A percentile compares a stretch with the other conserved stretches of the same genome.
Evolutionary conservation across 2,113 vertebrate species (phyloP).

Genomic region (Lophochroa leadbeateri): DNA sequence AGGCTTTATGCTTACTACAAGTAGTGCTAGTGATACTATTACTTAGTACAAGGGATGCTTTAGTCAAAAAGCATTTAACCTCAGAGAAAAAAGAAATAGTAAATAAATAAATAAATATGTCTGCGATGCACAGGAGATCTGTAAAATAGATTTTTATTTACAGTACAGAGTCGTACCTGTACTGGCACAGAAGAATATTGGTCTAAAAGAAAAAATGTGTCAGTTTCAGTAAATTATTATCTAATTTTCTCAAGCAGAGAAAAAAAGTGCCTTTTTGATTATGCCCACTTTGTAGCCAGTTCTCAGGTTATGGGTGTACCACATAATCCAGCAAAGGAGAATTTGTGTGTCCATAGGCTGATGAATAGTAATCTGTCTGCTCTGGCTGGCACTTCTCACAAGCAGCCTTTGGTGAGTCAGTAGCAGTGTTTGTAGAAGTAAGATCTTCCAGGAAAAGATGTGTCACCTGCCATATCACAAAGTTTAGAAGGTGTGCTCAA

Average conservation of each 20-base stretch:
- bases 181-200: not conserved
- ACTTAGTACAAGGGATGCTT: not conserved
- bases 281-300: accelerated
- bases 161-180: not conserved
- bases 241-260: not conserved
- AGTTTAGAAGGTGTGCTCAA: not conserved
- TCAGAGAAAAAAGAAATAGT: not conserved
- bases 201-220: not conserved
- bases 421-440: not conserved
- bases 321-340: not conserved
- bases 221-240: not conserved
- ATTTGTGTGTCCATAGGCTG: not conserved
- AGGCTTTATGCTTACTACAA: not conserved
- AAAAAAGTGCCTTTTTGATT: not conserved
- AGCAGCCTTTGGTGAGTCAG: not conserved
- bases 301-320: not conserved
- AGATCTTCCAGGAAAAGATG: not conserved
- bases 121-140: not conserved
- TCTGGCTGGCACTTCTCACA: not conserved
- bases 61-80: not conserved
- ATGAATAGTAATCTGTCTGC: not conserved
- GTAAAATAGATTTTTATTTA: not conserved
- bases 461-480: not conserved
- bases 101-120: not conserved
- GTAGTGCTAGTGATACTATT: not conserved